Base-by-base conservation (phyloP, 2,797 vertebrate species). In the Mycteria americana region DNA sequence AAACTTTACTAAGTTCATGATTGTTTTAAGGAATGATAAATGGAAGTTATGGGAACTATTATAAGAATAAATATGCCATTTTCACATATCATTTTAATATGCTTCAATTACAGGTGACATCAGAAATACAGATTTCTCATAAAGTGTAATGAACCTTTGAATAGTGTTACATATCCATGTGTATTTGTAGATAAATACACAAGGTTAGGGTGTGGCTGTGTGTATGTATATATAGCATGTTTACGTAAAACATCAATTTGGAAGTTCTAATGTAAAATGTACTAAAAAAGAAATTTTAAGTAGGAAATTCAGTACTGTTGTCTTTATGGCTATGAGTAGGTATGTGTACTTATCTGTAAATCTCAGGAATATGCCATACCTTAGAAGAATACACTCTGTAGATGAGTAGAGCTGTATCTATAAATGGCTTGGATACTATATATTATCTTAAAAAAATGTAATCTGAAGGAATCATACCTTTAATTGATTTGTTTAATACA, bases 161-260 rank as follows among this genome's bases (percentile, higher is more conserved):
- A 33, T 7, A 37, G 16, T 56, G 30, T 50, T 69, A 60, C 14
- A 22, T 48, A 70, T 45, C 30, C 25, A 8, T 9, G 7, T 45
- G 35, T 43, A 8, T 54, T 75, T 79, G 25, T 37, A 75, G 31
- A 46, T 54, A 72, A 43, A 51, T 79, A 28, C 11, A 33, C 9
- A 37, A 30, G 14, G 10, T 15, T 28, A 27, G 18, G 4, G 5
- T 7, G 21, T 39, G 28, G 4, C 4, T 13, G 10, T 15, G 1
- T 31, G 21, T 56, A 43, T 14, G 18, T 41, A 8, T 74, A 17
- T 63, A 43, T 33, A 65, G 3, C 7, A 37, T 24, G 54, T 59
- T 88, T 50, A 59, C 15, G 15, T 69, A 60, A 70, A 73, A 1
- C 7, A 39, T 39, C 12, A 30, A 7, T 50, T 78, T 10, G 54